Conservation (phyloP, 2,797 vertebrate species). For the Taenioides sp. region DNA sequence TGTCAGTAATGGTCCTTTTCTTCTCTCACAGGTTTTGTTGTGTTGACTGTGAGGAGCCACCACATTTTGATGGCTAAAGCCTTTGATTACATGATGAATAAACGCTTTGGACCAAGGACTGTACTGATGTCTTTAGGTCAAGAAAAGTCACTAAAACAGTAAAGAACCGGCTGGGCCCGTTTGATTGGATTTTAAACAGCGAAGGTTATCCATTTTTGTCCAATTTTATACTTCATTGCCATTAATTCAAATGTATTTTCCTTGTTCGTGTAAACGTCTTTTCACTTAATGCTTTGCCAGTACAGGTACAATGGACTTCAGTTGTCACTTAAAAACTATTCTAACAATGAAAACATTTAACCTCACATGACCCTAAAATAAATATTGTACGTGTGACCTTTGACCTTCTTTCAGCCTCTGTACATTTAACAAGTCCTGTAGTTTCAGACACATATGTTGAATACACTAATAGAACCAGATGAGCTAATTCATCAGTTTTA, state of each 20-base stretch:
- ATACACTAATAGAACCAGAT: background rate
- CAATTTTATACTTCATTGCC: background rate
- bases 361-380: background rate
- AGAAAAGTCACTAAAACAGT: background rate
- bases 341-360: background rate
- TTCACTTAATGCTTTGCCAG: background rate
- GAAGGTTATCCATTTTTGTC: slow-evolving; percentile 3
- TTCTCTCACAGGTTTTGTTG: background rate
- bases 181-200: slow-evolving; percentile 3
- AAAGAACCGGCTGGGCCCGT: background rate
- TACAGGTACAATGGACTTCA: background rate
- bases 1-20: background rate
- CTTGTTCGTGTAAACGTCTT: background rate
- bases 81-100: background rate
- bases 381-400: background rate
- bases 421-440: background rate
- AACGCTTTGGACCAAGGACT: slow-evolving; percentile 1
- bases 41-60: background rate
- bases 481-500: background rate
- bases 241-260: slow-evolving; percentile 1
- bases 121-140: background rate
- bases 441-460: background rate
- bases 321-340: background rate
- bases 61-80: background rate
- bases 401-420: background rate